Conservation (phyloP, 2,797 vertebrate genomes). For the Eupleurogrammus muticus region DNA sequence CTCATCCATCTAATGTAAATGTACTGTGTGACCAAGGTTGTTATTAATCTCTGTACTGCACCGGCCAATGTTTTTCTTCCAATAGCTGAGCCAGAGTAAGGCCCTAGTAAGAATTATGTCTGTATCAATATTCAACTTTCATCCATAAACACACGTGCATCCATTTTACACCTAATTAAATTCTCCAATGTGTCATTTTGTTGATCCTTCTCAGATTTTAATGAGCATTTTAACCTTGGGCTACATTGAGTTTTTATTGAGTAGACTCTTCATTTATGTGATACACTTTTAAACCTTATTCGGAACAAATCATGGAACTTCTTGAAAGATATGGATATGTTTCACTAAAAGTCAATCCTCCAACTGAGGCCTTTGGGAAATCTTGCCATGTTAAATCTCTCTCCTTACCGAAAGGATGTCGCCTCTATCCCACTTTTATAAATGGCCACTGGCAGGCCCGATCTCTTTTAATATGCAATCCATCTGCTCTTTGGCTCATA, state of each 20-base stretch:
- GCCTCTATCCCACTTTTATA: slow-evolving; percentile 60
- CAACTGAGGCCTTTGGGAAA: slow-evolving; percentile 66
- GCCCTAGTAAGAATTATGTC: slow-evolving; percentile 40
- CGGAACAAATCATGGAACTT: slow-evolving; percentile 50
- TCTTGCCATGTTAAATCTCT: slow-evolving; percentile 70
- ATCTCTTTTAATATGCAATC: slow-evolving; percentile 75
- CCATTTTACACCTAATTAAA: slow-evolving; percentile 38
- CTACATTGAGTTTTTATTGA: slow-evolving; percentile 35
- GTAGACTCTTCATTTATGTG: slow-evolving; percentile 29
- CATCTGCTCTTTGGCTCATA: slow-evolving; percentile 75
- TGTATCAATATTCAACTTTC: slow-evolving; percentile 44
- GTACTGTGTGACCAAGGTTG: slow-evolving; percentile 59
- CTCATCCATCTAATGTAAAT: slow-evolving; percentile 64
- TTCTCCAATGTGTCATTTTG: slow-evolving; percentile 39
- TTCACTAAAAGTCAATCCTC: slow-evolving; percentile 57
- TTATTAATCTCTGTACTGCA: slow-evolving; percentile 65
- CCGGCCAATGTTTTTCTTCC: slow-evolving; percentile 53
- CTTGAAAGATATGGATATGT: slow-evolving; percentile 56
- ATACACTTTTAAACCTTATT: slow-evolving; percentile 36
- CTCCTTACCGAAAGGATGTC: slow-evolving; percentile 64
- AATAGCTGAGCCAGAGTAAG: slow-evolving; percentile 43
- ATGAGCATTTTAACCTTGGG: slow-evolving; percentile 51
- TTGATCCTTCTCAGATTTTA: slow-evolving; percentile 35
- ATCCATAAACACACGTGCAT: slow-evolving; percentile 39
- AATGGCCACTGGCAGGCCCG: slow-evolving; percentile 61